A percentile compares a stretch with the other conserved stretches of the same genome.
These are phyloP conservation scores for Neoitamus cyanurus DNA, from an alignment of 2,888 invertebrate species.

Conservation along the genomic window DNA sequence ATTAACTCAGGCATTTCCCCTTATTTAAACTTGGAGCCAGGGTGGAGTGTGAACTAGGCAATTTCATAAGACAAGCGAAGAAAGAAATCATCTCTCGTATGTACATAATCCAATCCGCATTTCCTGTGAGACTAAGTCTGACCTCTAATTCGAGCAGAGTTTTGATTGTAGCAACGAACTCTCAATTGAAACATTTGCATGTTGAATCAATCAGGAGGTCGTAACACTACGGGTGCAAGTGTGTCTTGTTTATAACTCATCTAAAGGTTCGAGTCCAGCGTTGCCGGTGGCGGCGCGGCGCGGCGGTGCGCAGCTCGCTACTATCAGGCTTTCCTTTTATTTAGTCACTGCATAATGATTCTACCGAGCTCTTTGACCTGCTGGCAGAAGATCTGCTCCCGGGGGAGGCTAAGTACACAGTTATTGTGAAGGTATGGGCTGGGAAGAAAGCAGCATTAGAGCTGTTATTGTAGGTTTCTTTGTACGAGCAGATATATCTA, in stretches of 20 bases:
- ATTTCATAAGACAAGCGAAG: not conserved
- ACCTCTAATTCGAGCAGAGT: conserved; percentile 30
- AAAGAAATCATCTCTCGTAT: not conserved
- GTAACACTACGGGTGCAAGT: conserved; percentile 44
- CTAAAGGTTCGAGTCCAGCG: not conserved
- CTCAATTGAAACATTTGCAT: conserved; percentile 54
- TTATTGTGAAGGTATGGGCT: not conserved
- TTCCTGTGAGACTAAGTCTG: conserved; percentile 36
- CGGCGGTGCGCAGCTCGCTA: no score
- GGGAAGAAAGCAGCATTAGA: not conserved
- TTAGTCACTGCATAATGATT: not conserved
- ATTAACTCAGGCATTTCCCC: not conserved
- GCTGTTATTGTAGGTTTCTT: not conserved
- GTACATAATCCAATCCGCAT: conserved; percentile 20
- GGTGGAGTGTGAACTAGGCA: not conserved
- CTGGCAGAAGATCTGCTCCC: not conserved
- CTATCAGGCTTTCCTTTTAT: not conserved
- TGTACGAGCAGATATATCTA: no score
- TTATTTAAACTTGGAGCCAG: not conserved
- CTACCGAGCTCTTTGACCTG: not conserved
- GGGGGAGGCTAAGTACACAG: not conserved
- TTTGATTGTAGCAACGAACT: conserved; percentile 53
- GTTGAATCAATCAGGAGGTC: conserved; percentile 46
- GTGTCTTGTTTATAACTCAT: not conserved
- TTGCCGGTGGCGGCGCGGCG: no score